These are phyloP conservation scores for Alloscopus bannaensis DNA, from an alignment of 2,888 invertebrate species.

Conservation along the genomic window DNA sequence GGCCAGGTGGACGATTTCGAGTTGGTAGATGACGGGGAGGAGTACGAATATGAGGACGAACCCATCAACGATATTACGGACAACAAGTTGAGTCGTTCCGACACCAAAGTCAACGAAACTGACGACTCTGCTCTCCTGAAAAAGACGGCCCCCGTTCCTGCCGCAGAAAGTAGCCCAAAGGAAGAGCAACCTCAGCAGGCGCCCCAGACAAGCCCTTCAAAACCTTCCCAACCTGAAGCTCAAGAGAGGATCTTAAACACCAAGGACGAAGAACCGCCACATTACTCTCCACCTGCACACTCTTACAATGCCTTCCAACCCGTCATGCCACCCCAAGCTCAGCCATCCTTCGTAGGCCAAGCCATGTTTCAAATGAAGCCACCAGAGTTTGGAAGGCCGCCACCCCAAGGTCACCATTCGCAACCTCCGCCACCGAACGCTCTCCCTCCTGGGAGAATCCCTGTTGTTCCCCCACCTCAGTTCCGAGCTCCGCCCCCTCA, in stretches of 20 bases:
- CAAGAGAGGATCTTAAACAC: slow-evolving; percentile 33
- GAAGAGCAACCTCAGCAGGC: background rate
- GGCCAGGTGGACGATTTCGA: slow-evolving; percentile 71
- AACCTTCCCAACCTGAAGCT: background rate
- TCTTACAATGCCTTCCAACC: slow-evolving; percentile 4
- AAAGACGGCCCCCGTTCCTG: slow-evolving; percentile 38
- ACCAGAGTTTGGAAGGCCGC: slow-evolving; percentile 52
- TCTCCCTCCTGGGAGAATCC: slow-evolving; percentile 34
- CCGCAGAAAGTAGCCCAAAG: background rate
- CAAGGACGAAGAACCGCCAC: background rate
- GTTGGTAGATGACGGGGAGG: slow-evolving; percentile 50
- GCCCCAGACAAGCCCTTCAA: slow-evolving; percentile 6
- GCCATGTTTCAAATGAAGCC: slow-evolving; percentile 58
- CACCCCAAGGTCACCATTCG: slow-evolving; percentile 21
- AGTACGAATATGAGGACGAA: slow-evolving; percentile 54
- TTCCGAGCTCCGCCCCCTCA: slow-evolving; percentile 13
- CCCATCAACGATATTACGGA: slow-evolving; percentile 42
- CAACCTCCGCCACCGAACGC: slow-evolving; percentile 12
- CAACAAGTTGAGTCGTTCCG: slow-evolving; percentile 37
- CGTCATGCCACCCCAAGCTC: background rate
- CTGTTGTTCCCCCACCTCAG: slow-evolving; percentile 18
- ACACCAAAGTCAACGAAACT: slow-evolving; percentile 27
- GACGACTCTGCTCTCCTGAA: slow-evolving; percentile 24
- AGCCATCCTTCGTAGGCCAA: slow-evolving; percentile 9
- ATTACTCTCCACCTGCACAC: background rate